Evolutionary conservation across 1,140 invertebrate species (phyloP).

Genomic region (Cepaea nemoralis): DNA sequence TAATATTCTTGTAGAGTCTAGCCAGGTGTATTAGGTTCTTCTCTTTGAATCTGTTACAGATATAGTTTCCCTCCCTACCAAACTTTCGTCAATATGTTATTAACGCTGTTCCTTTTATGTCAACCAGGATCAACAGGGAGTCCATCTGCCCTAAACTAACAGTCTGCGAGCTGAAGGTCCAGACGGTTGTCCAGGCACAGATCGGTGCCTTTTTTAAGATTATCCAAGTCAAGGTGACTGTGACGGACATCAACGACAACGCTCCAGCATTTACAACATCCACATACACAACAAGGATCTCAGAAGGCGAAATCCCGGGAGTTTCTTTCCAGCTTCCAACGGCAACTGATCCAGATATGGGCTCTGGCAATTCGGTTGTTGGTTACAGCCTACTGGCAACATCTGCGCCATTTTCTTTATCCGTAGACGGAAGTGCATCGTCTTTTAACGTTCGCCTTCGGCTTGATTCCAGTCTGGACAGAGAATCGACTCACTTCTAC

Average conservation of each 20-base stretch:
- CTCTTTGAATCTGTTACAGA: background rate
- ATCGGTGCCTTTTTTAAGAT: conserved; percentile 53
- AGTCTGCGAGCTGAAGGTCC: conserved; percentile 51
- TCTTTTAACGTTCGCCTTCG: conserved; percentile 48
- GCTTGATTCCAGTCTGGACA: conserved; percentile 76
- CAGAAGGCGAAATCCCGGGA: conserved; percentile 50
- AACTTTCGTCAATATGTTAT: background rate
- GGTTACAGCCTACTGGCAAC: conserved; percentile 46
- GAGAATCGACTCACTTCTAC: conserved; percentile 90
- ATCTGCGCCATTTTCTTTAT: conserved; percentile 51
- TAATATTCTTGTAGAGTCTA: no score
- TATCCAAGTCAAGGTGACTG: conserved; percentile 51
- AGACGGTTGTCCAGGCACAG: conserved; percentile 51
- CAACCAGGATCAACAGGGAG: conserved; percentile 34
- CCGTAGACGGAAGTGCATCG: conserved; percentile 40
- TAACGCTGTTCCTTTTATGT: no score
- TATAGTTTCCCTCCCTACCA: no score
- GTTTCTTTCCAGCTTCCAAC: conserved; percentile 47
- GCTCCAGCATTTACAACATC: conserved; percentile 78
- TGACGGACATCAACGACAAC: conserved; percentile 91
- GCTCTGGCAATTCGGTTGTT: conserved; percentile 54
- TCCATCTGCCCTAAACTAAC: background rate
- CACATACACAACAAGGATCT: conserved; percentile 44
- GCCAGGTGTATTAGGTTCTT: background rate
- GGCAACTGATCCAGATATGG: conserved; percentile 58